Base-by-base conservation (phyloP, 2,888 invertebrate genomes). In the Brachynemurus nebulosus region DNA sequence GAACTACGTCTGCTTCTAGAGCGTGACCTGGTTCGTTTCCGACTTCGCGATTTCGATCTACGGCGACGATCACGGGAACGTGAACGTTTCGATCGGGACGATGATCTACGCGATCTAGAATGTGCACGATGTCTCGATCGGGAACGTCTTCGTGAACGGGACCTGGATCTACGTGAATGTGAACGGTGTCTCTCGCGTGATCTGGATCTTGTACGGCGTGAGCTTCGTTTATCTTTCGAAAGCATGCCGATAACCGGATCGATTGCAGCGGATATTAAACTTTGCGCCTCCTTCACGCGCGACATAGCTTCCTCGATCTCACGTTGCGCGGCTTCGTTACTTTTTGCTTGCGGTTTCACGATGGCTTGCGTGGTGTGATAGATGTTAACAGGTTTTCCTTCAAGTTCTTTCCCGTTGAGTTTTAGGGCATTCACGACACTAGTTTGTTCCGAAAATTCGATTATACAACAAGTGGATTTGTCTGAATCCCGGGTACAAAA, bases 251-350 rank as follows among this genome's bases (percentile, higher is more conserved):
- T 88, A 44, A 89, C 86, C 1, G 89, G 89, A 66, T 90, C 92
- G 50, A 93, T 90, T 11, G 91, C 89, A 7, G 92, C 93, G 1
- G 91, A 88, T 50, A 96, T 91, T 56, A 93, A 74, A 60, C 86
- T 89, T 64, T 95, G 93, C 0, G 93, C 93, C 66, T 96, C 95
- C 60, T 92, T 92, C 0, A 95, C 92, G 49, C 93, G 73, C 37
- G 90, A 86, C 92, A 98, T 93, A 1, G 93, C 95, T 62, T 93
- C 93, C 62, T 95, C 93, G 45, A 96, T 92, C 67, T 95, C 95
- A 36, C 86, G 78, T 58, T 93, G 89, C 0, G 93, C 93, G 2
- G 91, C 92, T 61, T 93, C 92, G 59, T 92, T 92, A 53, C 90
- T 92, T 63, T 95, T 93, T 0, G 91, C 86, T 61, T 91, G 91